These are phyloP conservation scores for Ligdia adustata DNA, from an alignment of 2,888 invertebrate species.

Conservation along the genomic window DNA sequence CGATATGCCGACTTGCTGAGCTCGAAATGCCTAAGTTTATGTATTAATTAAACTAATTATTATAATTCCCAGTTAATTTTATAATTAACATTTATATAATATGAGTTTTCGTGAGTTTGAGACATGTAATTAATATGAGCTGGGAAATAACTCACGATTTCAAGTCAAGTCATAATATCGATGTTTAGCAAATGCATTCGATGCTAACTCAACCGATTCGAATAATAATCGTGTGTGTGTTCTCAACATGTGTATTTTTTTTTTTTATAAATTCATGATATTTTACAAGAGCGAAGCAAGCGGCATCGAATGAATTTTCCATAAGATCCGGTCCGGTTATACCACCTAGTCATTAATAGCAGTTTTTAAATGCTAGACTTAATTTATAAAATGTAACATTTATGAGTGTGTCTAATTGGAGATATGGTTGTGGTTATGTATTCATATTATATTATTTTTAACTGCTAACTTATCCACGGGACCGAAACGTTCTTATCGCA, in stretches of 20 bases:
- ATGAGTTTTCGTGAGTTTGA: too few species aligned
- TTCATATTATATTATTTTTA: constrained; percentile 19
- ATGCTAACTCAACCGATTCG: too few species aligned
- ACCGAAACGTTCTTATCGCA: constrained; percentile 49
- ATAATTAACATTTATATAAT: too few species aligned
- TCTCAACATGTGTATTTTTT: too few species aligned
- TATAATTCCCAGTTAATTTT: not conserved
- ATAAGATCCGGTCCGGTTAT: constrained; percentile 51
- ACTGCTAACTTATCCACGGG: constrained; percentile 43
- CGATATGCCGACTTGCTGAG: constrained; percentile 1
- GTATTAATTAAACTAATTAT: constrained; percentile 12
- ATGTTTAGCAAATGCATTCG: too few species aligned
- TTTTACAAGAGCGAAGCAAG: too few species aligned
- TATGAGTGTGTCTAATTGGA: constrained; percentile 66
- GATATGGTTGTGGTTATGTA: constrained; percentile 64
- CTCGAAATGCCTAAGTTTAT: not conserved
- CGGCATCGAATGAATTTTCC: too few species aligned
- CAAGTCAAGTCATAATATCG: too few species aligned
- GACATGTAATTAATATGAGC: too few species aligned
- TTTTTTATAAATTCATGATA: too few species aligned
- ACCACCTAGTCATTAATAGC: constrained; percentile 77
- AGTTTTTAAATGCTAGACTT: constrained; percentile 69
- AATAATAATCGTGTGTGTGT: too few species aligned
- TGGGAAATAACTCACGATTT: too few species aligned
- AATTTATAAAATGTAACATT: constrained; percentile 60